Base-by-base conservation (phyloP, 92 coral and sea anemone genomes). In the Hydrozoanthus gracilis region DNA sequence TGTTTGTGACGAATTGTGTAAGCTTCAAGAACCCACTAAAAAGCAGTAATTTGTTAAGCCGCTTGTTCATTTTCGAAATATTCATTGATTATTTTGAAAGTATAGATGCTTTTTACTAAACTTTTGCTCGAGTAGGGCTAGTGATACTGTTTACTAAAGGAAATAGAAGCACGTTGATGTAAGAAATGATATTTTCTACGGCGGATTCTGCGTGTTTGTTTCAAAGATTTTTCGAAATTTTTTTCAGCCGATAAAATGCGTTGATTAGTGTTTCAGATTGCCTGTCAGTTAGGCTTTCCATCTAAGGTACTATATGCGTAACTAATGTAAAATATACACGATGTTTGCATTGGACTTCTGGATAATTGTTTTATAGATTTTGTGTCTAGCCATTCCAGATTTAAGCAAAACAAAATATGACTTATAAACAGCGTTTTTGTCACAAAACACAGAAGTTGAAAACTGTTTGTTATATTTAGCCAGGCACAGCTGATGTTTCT, bases 11-110 rank as follows among this genome's bases (percentile, higher is more conserved):
- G 13, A 27, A 45, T 62, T 65, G 48, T 80, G 85, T 80, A 65
- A 48, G 20, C 49, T 65, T 80, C 85, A 47, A 65, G 75, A 80
- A 65, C 85, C 85, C 61, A 66, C 60, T 50, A 65, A 65, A 64
- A 80, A 80, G 85, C 73, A 15, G 18, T 64, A 27, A 27, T 27
- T 27, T 48, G 11, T 64, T 46, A 18, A 49, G 13, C 10, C 73
- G 73, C 73, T 45, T 68, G 47, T 68, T 68, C 47, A 68, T 27
- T 68, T 48, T 8, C 8, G 73, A 68, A 20, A 1, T 79, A 45
- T 79, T 20, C 50, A 78, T 16, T 60, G 54, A 47, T 47, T 11
- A 64, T 12, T 44, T 73, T 14, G 12, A 1, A 54, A 12, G 5
- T 9, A 20, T 4, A 77, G 17, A 56, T 7, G 3, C 5, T 18